Base-by-base conservation (phyloP, 2,888 invertebrate genomes). In the Laspeyria flexula region DNA sequence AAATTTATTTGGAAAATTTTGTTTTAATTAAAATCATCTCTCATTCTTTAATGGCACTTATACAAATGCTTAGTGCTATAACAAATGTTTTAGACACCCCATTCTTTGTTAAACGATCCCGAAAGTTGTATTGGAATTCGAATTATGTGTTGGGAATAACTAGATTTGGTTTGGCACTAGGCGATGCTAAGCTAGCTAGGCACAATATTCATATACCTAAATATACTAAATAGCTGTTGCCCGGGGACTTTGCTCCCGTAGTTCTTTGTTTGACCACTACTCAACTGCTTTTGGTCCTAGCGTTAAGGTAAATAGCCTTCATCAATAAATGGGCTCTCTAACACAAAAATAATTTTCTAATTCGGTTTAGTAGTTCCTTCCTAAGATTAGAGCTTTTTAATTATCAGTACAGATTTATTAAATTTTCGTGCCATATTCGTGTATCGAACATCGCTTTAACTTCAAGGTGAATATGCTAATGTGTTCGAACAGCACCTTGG, bases 131-230 rank as follows among this genome's bases (percentile, higher is more conserved):
- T 11, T 4, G 13, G 37, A 43, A 43, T 12, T 40, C 37, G 33
- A 35, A 45, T 40, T 41, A 39, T 39, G 29, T 39, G 16, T 41
- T 29, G 16, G 7, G 6, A 37, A 38, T 55, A 33, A 48, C 34
- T 27, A 15, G 15, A 33, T 34, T 18, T 10, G 16, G n/a, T n/a
- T 3, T 10, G 34, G 16, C 34, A 34, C 34, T 16, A 15, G 3
- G 16, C n/a, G 18, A 34, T 18, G 16, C 23, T 21, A 11, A 21
- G 21, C 21, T 21, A 21, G 21, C 21, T 21, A 2, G 21, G 21
- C 21, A 21, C 21, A 21, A 21, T 21, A 5, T 21, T 21, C 3
- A 21, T n/a, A n/a, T n/a, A n/a, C n/a, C n/a, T n/a, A n/a, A n/a
- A n/a, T n/a, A n/a, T n/a, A n/a, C n/a, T n/a, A n/a, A n/a, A n/a